phyloP scores from a whole-genome alignment of 53 echinoderm and acorn worm genomes.

The Patiria pectinifera region DNA sequence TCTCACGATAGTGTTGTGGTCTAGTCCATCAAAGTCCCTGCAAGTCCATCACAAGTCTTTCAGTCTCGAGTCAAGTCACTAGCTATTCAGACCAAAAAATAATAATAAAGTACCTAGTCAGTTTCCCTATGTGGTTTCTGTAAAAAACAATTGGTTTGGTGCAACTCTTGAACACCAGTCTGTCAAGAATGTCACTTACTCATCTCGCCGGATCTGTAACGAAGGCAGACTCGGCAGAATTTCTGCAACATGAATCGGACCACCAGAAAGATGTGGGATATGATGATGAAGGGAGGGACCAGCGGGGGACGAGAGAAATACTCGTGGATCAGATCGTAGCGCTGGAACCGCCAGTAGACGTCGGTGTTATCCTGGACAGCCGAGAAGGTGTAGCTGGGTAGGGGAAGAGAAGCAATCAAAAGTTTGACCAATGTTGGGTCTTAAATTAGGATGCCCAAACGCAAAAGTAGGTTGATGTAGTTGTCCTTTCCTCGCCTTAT shows the following conservation, averaged over 20 bases:
- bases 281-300: conserved; percentile 85
- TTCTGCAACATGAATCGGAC: conserved; percentile 72
- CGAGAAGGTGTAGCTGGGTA: conserved; percentile 91
- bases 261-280: conserved; percentile 84
- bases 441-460: too few species aligned
- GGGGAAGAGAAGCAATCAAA: not conserved
- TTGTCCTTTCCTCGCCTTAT: too few species aligned
- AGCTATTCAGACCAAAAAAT: too few species aligned
- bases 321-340: conserved; percentile 92
- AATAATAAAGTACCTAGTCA: too few species aligned
- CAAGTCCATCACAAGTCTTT: too few species aligned
- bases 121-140: too few species aligned
- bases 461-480: too few species aligned
- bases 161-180: not conserved
- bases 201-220: conserved; percentile 79
- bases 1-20: too few species aligned
- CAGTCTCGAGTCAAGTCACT: too few species aligned
- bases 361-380: conserved; percentile 97
- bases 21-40: too few species aligned
- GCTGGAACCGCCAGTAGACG: conserved; percentile 95
- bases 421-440: not conserved
- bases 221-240: conserved; percentile 45
- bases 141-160: not conserved
- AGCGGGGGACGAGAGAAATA: conserved; percentile 91
- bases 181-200: conserved; percentile 46